Evolutionary conservation across 2,113 vertebrate genomes (phyloP), one percentile per base, ranked within the genome.

Genomic region (Opisthocomus hoazin): DNA sequence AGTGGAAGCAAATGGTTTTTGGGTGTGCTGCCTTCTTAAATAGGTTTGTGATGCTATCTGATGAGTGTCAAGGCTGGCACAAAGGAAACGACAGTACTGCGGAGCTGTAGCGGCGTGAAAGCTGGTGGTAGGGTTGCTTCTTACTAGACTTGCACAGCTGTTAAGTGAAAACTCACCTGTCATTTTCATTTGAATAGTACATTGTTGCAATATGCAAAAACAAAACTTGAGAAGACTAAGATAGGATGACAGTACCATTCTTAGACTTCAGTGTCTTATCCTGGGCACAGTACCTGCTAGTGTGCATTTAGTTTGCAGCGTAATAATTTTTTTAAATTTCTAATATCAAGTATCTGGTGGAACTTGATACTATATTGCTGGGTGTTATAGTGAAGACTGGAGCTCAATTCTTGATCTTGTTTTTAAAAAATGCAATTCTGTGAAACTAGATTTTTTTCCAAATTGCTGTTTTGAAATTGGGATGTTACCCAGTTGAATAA

Each of bases 231-330:
- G 43, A 57, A 74, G 58, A 24, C 27, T 57, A 27, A 45, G 48
- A 12, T 87, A 56, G 1, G 8, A 41, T 43, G 26, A 37, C 29
- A 73, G 4, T 51, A 9, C 30, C 57, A 1, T 81, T 79, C n/a
- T 56, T 84, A 63, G 54, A 61, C 12, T 74, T 76, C 7, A 45
- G 5, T 32, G 15, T 93, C 4, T 74, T 80, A 23, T 15, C n/a
- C 15, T 70, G 5, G 50, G 9, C 14, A 12, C 2, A 0, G 15
- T 70, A 7, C 29, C 24, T 43, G 3, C 1, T 43, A 64, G 10
- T 5, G 2, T 79, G 54, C n/a, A 7, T 82, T 76, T 92, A 51
- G 9, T 30, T 92, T 61, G 29, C 54, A 58, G 39, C 34, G n/a
- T 12, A 34, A 7, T 51, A 14, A 11, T 46, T 60, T 64, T 45